Base-by-base conservation (phyloP, 2,113 vertebrate genomes). In the Apus apus region DNA sequence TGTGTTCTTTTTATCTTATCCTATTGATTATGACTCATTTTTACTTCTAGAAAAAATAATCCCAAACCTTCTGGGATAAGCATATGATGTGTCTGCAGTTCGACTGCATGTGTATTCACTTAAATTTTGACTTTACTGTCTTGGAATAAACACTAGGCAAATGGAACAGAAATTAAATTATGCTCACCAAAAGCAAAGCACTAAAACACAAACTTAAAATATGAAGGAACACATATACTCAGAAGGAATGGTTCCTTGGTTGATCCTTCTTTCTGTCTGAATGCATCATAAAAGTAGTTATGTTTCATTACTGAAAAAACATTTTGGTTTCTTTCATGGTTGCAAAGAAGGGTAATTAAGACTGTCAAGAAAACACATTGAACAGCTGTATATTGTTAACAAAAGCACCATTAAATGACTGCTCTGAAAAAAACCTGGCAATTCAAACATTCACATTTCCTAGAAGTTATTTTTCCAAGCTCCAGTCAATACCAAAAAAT, bases 281-380 rank as follows among this genome's bases (percentile, higher is more conserved):
- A 93, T 50, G 74, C 78, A 95, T 93, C 94, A 91, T 95, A 94
- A 97, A 97, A 96, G 79, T 79, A 96, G 91, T 96, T 96, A 95
- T 67, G 79, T 96, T 96, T 96, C 80, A 75, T 87, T 96, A 85
- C 73, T 72, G 90, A 94, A 97, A 94, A 94, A 97, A 94, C 84
- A 93, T 95, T 96, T 94, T 96, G 93, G 95, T 93, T 98, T 96
- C 90, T 97, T 96, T 96, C 85, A 97, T 36, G 64, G 89, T 80
- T 57, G 76, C 94, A 97, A 96, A 97, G 97, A 97, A 95, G 86
- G 90, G 94, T 97, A 97, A 98, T 98, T 97, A 97, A 89, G 96
- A 97, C 81, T 95, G 96, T 97, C 97, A 96, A 92, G 96, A 97
- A 97, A 96, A 97, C 94, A 96, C 84, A 96, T 1, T 56, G 11